A percentile compares a stretch with the other conserved stretches of the same genome.
Evolutionary conservation across 2,888 invertebrate species (phyloP).

Genomic region (Ecliptopera silaceata): DNA sequence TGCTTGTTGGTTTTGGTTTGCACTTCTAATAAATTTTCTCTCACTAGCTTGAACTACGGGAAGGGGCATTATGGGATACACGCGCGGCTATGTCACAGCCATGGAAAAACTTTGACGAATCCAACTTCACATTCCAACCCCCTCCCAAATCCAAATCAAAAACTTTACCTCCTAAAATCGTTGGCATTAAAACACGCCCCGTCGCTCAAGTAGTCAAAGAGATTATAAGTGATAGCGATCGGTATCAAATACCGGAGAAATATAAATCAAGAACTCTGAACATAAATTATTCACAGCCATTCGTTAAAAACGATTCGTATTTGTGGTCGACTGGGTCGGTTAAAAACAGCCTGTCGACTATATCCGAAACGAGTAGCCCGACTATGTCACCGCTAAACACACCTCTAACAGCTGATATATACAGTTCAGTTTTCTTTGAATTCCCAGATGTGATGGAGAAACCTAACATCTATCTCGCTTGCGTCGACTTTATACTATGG

Average conservation of each 20-base stretch:
- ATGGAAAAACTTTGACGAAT: constrained; percentile 71
- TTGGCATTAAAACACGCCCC: constrained; percentile 41
- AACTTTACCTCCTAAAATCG: constrained; percentile 18
- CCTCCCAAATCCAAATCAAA: constrained; percentile 44
- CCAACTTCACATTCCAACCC: constrained; percentile 57
- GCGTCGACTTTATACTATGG: constrained; percentile 75
- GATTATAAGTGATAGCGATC: constrained; percentile 58
- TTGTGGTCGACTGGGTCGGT: constrained; percentile 56
- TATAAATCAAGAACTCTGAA: constrained; percentile 51
- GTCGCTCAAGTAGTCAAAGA: constrained; percentile 62
- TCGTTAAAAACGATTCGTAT: constrained; percentile 63
- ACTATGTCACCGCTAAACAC: constrained; percentile 47
- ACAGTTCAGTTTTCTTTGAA: constrained; percentile 73
- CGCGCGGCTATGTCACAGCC: constrained; percentile 49
- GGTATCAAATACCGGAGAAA: constrained; percentile 61
- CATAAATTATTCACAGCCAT: constrained; percentile 44
- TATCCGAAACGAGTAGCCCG: constrained; percentile 63
- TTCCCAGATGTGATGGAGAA: constrained; percentile 54
- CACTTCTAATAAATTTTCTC: constrained; percentile 52
- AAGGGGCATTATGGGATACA: constrained; percentile 62
- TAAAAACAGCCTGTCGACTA: constrained; percentile 61
- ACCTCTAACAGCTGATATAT: constrained; percentile 63
- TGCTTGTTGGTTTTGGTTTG: constrained; percentile 35
- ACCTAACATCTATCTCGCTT: constrained; percentile 55
- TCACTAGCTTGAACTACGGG: constrained; percentile 74